Evolutionary conservation across 2,888 invertebrate species (phyloP).

Genomic region (Drosophila meridionalis): DNA sequence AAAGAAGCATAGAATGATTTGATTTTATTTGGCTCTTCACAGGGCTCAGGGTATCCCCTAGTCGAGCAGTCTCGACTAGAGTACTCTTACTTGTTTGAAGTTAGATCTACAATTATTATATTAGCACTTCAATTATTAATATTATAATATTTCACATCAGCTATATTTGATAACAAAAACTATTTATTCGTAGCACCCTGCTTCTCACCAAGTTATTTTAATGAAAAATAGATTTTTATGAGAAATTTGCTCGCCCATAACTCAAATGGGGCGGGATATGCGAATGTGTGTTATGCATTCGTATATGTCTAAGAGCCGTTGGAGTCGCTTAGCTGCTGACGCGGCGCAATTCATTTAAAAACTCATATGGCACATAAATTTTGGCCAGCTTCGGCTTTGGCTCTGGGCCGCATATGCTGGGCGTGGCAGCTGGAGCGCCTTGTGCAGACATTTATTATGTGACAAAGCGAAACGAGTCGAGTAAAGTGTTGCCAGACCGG

Average conservation of each 20-base stretch:
- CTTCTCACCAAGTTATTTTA: not conserved
- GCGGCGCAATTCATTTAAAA: constrained; percentile 59
- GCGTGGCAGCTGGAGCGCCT: constrained; percentile 56
- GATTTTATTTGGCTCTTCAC: too few species aligned
- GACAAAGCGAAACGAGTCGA: constrained; percentile 44
- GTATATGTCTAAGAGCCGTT: constrained; percentile 10
- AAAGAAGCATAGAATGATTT: too few species aligned
- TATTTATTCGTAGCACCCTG: not conserved
- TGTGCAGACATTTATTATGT: constrained; percentile 71
- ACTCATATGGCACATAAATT: constrained; percentile 66
- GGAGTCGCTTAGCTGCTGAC: constrained; percentile 70
- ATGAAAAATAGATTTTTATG: constrained; percentile 22
- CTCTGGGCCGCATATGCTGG: constrained; percentile 37
- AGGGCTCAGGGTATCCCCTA: too few species aligned
- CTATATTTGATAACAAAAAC: not conserved
- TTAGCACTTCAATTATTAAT: too few species aligned
- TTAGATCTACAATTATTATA: too few species aligned
- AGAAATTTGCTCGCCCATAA: constrained; percentile 62
- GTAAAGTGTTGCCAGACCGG: constrained; percentile 35
- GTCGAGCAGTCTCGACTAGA: too few species aligned
- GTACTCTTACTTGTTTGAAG: too few species aligned
- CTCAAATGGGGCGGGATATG: constrained; percentile 34
- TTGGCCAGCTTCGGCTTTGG: constrained; percentile 40
- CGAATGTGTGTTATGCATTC: not conserved
- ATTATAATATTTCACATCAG: not conserved